Percentiles rank a stretch among this genome's conserved stretches.
Evolutionary conservation across 2,797 vertebrate species (phyloP).

Genomic region (Varecia variegata): DNA sequence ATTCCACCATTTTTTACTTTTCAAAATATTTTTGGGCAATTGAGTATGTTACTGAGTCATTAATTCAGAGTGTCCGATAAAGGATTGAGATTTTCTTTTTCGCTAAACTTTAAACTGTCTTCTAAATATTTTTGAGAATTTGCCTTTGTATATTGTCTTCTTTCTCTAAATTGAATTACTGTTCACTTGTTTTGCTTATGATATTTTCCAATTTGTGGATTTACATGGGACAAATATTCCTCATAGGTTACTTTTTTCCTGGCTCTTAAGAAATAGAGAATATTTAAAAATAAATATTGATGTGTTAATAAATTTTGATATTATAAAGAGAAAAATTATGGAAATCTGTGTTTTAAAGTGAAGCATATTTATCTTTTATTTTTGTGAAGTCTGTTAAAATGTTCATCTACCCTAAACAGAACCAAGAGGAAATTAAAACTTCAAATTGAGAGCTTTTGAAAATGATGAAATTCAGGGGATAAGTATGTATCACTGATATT

Average conservation of each 20-base stretch:
- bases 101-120: neutral
- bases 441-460: neutral
- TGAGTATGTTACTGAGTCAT: neutral
- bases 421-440: neutral
- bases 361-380: neutral
- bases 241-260: neutral
- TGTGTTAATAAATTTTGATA: neutral
- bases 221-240: neutral
- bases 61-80: neutral
- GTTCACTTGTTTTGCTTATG: neutral
- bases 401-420: neutral
- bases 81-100: neutral
- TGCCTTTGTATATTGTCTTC: neutral
- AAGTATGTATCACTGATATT: neutral
- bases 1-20: neutral
- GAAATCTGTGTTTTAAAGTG: constrained; percentile 10
- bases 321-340: constrained; percentile 22
- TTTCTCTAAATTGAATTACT: neutral
- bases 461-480: neutral
- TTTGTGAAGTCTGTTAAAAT: neutral
- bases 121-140: constrained; percentile 17
- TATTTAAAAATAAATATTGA: neutral
- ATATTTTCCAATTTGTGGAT: constrained; percentile 10
- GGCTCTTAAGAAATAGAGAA: constrained; percentile 28
- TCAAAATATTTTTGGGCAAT: neutral